phyloP scores from a whole-genome alignment of 2,113 vertebrate genomes.

The Carettochelys insculpta region DNA sequence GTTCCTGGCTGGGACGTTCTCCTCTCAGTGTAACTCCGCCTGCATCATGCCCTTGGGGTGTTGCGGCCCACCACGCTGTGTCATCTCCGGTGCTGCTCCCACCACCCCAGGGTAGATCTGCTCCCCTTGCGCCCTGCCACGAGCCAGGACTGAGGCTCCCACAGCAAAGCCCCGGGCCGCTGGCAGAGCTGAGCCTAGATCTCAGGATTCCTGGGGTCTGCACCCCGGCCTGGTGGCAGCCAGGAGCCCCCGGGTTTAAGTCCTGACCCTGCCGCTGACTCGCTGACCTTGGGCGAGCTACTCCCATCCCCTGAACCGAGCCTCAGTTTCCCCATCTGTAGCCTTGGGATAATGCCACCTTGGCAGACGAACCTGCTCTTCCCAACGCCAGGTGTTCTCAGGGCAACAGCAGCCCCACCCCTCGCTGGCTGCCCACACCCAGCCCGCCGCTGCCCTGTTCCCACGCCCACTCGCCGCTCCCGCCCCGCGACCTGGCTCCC shows the following conservation, averaged over 20 bases:
- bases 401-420: background rate
- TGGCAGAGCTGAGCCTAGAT: background rate
- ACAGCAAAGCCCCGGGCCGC: too few relatives aligned
- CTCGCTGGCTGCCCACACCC: background rate
- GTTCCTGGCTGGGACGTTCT: background rate
- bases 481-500: background rate
- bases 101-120: background rate
- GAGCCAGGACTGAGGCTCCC: too few relatives aligned
- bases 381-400: background rate
- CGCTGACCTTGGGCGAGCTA: background rate
- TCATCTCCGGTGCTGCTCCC: background rate
- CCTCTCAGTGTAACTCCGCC: too few relatives aligned
- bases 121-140: background rate
- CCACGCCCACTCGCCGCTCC: conserved; percentile 36
- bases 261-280: background rate
- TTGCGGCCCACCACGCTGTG: too few relatives aligned
- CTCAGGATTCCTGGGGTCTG: background rate
- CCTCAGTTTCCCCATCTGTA: background rate
- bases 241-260: background rate
- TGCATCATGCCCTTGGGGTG: background rate
- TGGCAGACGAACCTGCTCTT: background rate
- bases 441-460: background rate
- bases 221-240: too few relatives aligned
- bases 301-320: background rate
- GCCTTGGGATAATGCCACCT: background rate